phyloP scores from a whole-genome alignment of 2,113 vertebrate genomes.

The Rhadina sibilatrix region DNA sequence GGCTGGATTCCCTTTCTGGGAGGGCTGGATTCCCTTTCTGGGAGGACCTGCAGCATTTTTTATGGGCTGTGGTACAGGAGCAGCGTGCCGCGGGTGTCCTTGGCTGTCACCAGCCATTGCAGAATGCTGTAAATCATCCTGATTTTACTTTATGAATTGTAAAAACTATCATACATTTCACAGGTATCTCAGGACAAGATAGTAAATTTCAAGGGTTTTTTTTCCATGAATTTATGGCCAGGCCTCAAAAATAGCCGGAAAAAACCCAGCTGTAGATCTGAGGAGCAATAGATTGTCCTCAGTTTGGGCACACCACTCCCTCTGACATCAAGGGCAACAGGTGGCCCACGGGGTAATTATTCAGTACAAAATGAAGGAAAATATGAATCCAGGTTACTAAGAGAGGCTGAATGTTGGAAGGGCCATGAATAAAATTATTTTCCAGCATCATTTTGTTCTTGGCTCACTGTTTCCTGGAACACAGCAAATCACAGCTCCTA shows the following conservation, averaged over 20 bases:
- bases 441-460: neutral
- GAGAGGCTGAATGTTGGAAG: neutral
- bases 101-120: conserved; percentile 17
- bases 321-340: neutral
- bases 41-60: neutral
- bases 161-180: conserved; percentile 55
- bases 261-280: neutral
- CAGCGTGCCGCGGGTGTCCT: neutral
- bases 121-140: conserved; percentile 30
- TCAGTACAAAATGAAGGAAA: neutral
- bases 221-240: conserved; percentile 8
- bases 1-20: neutral
- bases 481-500: neutral
- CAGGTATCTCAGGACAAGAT: conserved; percentile 43
- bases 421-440: neutral
- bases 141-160: conserved; percentile 60
- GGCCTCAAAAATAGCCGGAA: neutral
- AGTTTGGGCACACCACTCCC: neutral
- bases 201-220: conserved; percentile 37
- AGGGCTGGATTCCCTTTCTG: neutral
- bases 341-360: neutral
- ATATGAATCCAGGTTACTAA: neutral
- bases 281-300: neutral
- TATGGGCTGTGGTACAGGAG: neutral
- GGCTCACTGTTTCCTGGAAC: neutral